phyloP scores from a whole-genome alignment of 2,113 vertebrate genomes.

The Uropsilus gracilis region DNA sequence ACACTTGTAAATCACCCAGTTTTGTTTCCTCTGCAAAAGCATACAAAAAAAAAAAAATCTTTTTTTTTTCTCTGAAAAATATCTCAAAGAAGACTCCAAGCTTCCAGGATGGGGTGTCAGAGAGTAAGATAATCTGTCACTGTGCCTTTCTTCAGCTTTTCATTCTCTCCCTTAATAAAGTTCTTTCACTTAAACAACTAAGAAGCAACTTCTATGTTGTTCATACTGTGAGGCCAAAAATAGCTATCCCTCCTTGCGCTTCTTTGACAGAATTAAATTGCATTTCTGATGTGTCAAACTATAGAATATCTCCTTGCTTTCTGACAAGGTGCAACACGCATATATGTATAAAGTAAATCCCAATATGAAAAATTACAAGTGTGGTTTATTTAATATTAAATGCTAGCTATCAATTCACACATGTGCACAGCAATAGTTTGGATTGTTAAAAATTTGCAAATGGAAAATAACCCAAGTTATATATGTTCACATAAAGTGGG shows the following conservation, averaged over 20 bases:
- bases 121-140: neutral
- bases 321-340: neutral
- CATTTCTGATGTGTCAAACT: conserved; percentile 45
- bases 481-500: neutral
- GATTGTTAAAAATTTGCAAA: neutral
- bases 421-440: conserved; percentile 15
- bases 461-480: conserved; percentile 13
- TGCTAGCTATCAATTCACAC: conserved; percentile 35
- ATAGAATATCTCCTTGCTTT: conserved; percentile 25
- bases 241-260: neutral
- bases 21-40: neutral
- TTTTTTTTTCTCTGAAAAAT: neutral
- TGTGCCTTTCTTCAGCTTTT: neutral
- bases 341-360: neutral
- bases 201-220: neutral
- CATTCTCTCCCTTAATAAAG: neutral
- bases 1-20: neutral
- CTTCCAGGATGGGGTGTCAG: neutral
- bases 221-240: conserved; percentile 40
- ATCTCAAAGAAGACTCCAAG: neutral
- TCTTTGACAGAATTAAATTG: conserved; percentile 55
- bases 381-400: conserved; percentile 12
- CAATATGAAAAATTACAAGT: neutral
- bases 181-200: conserved; percentile 10
- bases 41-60: neutral